Base-by-base conservation (phyloP, 2,888 invertebrate species). In the Pseudococcus viburni region DNA sequence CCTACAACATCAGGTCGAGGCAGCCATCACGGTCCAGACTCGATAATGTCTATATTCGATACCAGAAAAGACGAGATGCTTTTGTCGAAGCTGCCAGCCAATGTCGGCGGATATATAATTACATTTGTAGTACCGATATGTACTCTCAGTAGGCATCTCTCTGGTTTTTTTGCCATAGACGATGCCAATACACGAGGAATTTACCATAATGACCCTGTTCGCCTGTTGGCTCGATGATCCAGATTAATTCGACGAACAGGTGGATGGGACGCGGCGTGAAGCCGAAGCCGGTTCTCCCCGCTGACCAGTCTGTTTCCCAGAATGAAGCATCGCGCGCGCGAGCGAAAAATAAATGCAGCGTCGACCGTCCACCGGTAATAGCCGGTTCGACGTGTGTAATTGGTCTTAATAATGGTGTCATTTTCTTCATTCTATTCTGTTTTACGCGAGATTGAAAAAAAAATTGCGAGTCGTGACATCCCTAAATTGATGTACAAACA, bases 241-340 rank as follows among this genome's bases (percentile, higher is more conserved):
- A 73, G 68, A 73, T 73, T 73, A 73, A 73, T 73, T 73, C 15
- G 68, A 73, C 26, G 26, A 33, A 26, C 68, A 73, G 68, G 68
- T 73, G 68, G 26, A 33, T 73, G 5, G 68, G 15, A 73, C 15
- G 68, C 33, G 68, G 55, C 17, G 55, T 12, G 17, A 55, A 17
- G 55, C 17, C 22, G 9, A 64, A 73, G 68, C 68, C 68, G 68
- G 68, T 73, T 73, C 26, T 73, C 33, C 68, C 33, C 68, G 68
- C 12, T 73, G 59, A 59, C 19, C 59, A 59, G 9, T 59, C 59
- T 26, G 6, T 73, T 33, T 73, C 33, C 2, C 9, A 5, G 64
- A 22, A 19, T 5, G 19, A 22, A 12, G 22, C 64, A 73, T 73
- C 33, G 33, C 33, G 68, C 68, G 26, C 33, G 33, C 68, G 26